A percentile compares a stretch with the other conserved stretches of the same genome.
These are phyloP conservation scores for Apantesis nais DNA, from an alignment of 2,888 invertebrate genomes.

Conservation along the genomic window DNA sequence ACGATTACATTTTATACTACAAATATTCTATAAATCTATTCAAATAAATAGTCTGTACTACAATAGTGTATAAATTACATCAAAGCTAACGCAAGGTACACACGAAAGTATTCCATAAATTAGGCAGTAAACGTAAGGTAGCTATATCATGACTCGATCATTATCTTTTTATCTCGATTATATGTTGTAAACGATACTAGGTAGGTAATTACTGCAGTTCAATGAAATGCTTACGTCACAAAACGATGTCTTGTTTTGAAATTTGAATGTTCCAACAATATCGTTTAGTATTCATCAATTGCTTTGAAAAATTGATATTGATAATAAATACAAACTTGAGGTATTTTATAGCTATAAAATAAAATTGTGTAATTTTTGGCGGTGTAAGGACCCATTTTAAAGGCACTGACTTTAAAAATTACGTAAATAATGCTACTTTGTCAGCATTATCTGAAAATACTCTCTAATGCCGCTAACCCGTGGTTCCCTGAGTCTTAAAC, in stretches of 20 bases:
- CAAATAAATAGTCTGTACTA: conserved; percentile 13
- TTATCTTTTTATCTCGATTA: conserved; percentile 27
- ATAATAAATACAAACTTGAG: not conserved
- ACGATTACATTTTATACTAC: conserved; percentile 14
- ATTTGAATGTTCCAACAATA: not conserved
- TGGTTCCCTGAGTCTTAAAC: not conserved
- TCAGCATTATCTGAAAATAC: not conserved
- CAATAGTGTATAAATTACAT: conserved; percentile 19
- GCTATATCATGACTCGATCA: conserved; percentile 22
- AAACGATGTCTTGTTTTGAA: not conserved
- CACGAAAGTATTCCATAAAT: conserved; percentile 27
- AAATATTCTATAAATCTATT: conserved; percentile 20
- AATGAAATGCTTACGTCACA: not conserved
- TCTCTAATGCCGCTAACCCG: not conserved
- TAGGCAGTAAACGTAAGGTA: conserved; percentile 28
- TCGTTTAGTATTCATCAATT: not conserved
- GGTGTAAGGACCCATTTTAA: no score
- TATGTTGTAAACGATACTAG: conserved; percentile 41
- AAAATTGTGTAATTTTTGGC: no score
- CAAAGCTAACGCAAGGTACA: conserved; percentile 32
- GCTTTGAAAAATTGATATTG: not conserved
- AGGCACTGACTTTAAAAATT: no score
- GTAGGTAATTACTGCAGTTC: not conserved
- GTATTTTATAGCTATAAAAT: not conserved
- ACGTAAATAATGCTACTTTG: no score